Evolutionary conservation across 2,113 vertebrate species (phyloP), one percentile per base, ranked within the genome.

Genomic region (Thalassarche chlororhynchos): DNA sequence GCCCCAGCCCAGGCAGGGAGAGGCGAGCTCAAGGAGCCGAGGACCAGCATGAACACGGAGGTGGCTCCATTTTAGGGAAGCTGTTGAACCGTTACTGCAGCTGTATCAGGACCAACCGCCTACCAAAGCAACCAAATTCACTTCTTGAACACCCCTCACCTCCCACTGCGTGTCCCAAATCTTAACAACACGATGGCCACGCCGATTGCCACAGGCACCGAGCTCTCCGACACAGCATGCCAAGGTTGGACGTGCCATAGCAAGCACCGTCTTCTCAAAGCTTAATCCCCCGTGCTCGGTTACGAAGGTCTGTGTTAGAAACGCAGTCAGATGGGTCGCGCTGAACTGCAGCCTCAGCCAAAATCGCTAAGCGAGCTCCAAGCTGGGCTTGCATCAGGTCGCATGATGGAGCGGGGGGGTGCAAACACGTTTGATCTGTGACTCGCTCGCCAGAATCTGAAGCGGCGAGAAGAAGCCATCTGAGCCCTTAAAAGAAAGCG

Each of bases 1-100:
- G 28, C 38, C 49, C 11, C 58, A 40, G 76, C 25, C 44, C 2
- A 11, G 46, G 49, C 58, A 70, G 46, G 13, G 28, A 87, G 57
- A 44, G 32, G 4, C 0, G 18, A 72, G 61, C 66, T 40, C 83
- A 17, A 8, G 75, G 44, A 72, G 86, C 76, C 20, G 1, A 52
- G 58, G 61, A 64, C 44, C 47, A 58, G 86, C 1, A 0, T 6
- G 28, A 52, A 69, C 34, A 61, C 26, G 0, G 62, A 32, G 78
- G 15, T 58, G 83, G 85, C 76, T 94, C 95, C 92, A 76, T 94
- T 88, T 83, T 85, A 80, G 66, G 23, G 62, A 83, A 72, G 78
- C 92, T 44, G 38, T 90, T 69, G 92, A 89, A 72, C 76, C 26
- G 4, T 34, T 17, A 44, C 25, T n/a, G 85, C 82, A 83, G 84